phyloP scores from a whole-genome alignment of 1,140 invertebrate species.

The Aporrectodea caliginosa region DNA sequence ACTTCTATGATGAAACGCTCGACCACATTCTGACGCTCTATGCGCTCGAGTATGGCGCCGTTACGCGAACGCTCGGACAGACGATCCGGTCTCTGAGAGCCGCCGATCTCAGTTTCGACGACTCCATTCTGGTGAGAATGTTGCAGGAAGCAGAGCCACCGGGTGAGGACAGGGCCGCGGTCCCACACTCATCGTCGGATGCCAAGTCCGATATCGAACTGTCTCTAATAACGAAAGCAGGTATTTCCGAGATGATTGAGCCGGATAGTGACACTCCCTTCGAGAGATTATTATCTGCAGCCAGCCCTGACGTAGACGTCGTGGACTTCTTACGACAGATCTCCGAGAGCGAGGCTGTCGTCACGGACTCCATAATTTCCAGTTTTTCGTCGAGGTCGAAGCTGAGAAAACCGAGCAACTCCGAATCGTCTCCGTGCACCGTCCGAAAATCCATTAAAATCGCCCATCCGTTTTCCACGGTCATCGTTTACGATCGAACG shows the following conservation, averaged over 20 bases:
- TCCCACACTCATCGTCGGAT: no score
- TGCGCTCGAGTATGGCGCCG: neutral
- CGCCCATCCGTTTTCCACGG: neutral
- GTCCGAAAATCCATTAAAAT: neutral
- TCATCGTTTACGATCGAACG: neutral
- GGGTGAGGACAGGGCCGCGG: neutral
- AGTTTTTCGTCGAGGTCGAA: neutral
- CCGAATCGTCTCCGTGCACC: neutral
- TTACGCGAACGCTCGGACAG: neutral
- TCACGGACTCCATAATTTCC: no score
- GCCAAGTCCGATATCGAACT: no score
- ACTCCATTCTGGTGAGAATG: neutral
- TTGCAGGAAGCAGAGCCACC: neutral
- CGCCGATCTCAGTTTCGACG: neutral
- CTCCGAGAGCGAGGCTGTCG: no score
- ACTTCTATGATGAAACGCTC: neutral
- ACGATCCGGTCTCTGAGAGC: neutral
- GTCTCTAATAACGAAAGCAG: no score
- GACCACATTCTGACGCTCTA: neutral
- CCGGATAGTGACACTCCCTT: no score
- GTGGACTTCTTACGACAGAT: no score
- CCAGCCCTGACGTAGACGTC: no score
- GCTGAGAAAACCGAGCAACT: neutral
- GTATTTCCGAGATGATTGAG: no score
- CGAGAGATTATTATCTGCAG: no score